Conservation (phyloP, 2,797 vertebrate genomes). For the Rhynchonycteris naso region DNA sequence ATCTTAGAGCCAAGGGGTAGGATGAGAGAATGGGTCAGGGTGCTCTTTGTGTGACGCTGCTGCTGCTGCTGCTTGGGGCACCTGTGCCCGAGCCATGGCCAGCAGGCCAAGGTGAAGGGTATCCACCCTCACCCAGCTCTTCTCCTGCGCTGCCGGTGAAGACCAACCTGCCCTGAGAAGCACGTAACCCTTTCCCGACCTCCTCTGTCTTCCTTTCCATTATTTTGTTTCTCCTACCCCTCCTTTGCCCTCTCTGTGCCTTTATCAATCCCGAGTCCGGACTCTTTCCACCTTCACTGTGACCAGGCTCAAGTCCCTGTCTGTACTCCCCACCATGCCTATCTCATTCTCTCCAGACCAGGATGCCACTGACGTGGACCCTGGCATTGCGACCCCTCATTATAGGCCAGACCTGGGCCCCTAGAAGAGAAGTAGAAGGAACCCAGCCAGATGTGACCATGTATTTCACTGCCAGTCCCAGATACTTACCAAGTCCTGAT, state of each 20-base stretch:
- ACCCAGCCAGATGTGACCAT: neutral
- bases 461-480: neutral
- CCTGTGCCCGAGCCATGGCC: neutral
- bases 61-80: neutral
- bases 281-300: neutral
- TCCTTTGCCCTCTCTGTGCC: neutral
- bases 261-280: neutral
- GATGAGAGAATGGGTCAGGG: neutral
- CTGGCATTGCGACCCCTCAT: neutral
- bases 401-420: neutral
- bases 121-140: neutral
- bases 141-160: neutral
- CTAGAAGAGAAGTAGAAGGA: neutral
- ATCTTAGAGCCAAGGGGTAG: neutral
- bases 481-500: constrained; percentile 41
- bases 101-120: neutral
- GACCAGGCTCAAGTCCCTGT: neutral
- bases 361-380: neutral
- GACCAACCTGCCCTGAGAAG: neutral
- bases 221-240: neutral
- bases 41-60: neutral
- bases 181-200: neutral
- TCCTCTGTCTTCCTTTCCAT: constrained; percentile 16
- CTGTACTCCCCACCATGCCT: neutral
- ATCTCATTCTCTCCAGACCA: constrained; percentile 13